Evolutionary conservation across 2,113 vertebrate genomes (phyloP).

Genomic region (Tychaedon coryphoeus): DNA sequence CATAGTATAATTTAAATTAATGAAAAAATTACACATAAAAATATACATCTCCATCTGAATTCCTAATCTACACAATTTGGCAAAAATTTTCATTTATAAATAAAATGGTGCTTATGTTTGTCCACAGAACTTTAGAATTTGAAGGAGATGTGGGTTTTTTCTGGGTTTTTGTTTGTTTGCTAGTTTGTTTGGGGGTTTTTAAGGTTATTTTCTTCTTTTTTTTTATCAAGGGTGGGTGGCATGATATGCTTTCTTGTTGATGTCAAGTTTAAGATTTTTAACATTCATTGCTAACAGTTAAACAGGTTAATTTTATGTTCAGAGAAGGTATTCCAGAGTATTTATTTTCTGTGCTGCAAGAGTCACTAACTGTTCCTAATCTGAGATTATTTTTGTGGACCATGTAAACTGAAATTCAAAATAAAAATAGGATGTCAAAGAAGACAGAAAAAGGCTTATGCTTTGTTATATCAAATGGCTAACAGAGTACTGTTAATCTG

Average conservation of each 20-base stretch:
- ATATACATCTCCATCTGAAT: background rate
- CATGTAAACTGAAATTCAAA: background rate
- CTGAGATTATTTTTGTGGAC: background rate
- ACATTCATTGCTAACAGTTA: background rate
- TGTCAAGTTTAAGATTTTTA: background rate
- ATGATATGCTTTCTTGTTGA: background rate
- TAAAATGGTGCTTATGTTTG: background rate
- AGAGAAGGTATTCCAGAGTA: background rate
- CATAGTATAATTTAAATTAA: background rate
- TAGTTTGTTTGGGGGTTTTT: background rate
- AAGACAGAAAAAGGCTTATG: background rate
- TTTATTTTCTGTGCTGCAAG: background rate
- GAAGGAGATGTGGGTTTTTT: background rate
- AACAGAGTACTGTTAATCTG: background rate
- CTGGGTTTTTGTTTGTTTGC: background rate
- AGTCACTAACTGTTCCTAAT: background rate
- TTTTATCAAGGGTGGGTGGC: rapidly evolving
- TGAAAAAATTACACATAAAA: background rate
- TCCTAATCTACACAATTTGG: background rate
- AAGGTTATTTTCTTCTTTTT: no score
- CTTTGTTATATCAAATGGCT: background rate
- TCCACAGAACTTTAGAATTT: background rate
- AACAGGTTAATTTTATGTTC: background rate
- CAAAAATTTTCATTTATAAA: background rate
- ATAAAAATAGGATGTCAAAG: background rate